Base-by-base conservation (phyloP, 2,113 vertebrate genomes). In the Boleophthalmus pectinirostris region DNA sequence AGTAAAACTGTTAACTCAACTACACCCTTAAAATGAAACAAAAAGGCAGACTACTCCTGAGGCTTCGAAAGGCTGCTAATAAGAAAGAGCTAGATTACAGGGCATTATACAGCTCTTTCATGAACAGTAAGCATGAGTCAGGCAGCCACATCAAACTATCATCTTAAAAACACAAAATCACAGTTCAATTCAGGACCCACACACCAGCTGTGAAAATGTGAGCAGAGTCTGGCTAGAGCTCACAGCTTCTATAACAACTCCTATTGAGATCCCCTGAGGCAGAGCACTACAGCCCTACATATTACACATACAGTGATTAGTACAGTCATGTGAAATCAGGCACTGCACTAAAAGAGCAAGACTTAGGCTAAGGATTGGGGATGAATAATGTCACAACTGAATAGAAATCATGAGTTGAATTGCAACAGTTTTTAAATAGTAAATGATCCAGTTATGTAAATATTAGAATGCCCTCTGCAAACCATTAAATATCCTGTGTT, bases 201-300 rank as follows among this genome's bases (percentile, higher is more conserved):
- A 12, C 53, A 75, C 47, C 69, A 80, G 82, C 77, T 80, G 78
- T 15, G 60, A 73, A 81, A 81, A 71, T 54, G 70, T 43, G 51
- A 74, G 33, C 35, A 72, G 70, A 80, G 82, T 21, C 12, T 21
- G 72, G 74, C 77, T 76, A 68, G 54, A 71, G 78, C 73, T 83
- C 72, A 20, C 74, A 79, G 82, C 73, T 88, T 84, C 72, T 58
- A 49, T 65, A 81, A 83, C 66, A 85, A 80, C 77, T 73, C 68
- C 71, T 76, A 80, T 85, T 73, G 79, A 75, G 69, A 66, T 82
- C 76, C 84, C 80, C 1, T 8, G 11, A 57, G 75, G 79, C 69
- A 25, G 29, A 45, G 20, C 33, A 60, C 77, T 82, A 80, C 4
- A 87, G 80, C 78, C 82, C 29, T 25, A 66, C 73, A 70, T 66